phyloP scores from a whole-genome alignment of 2,113 vertebrate species.

The Phocoena phocoena region DNA sequence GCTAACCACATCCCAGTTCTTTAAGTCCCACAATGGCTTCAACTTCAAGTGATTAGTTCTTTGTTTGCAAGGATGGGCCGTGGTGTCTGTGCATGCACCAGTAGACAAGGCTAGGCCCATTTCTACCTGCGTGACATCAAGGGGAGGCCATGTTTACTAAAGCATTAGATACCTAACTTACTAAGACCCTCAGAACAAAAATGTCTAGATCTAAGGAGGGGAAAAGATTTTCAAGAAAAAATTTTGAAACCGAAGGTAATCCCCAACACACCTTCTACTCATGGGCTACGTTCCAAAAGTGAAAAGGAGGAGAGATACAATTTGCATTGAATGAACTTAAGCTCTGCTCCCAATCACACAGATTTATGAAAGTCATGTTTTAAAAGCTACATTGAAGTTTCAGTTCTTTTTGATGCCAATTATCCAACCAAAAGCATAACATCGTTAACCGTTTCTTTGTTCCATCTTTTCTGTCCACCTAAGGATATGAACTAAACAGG shows the following conservation, averaged over 20 bases:
- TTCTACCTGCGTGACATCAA: neutral
- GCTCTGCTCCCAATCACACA: neutral
- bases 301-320: neutral
- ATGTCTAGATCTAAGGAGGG: neutral
- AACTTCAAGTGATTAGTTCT: neutral
- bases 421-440: slow-evolving; percentile 8
- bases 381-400: neutral
- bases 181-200: slow-evolving; percentile 15
- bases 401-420: neutral
- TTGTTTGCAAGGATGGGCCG: neutral
- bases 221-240: neutral
- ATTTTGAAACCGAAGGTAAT: slow-evolving; percentile 2
- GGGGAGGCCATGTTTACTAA: neutral
- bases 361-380: neutral
- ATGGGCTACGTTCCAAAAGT: neutral
- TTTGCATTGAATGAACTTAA: slow-evolving; percentile 8
- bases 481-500: neutral
- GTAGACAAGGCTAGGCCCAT: neutral
- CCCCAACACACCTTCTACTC: neutral
- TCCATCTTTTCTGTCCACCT: neutral
- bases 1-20: neutral
- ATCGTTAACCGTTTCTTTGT: neutral
- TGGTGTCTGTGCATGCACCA: neutral
- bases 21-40: neutral
- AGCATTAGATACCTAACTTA: neutral